Evolutionary conservation across 2,888 invertebrate genomes (phyloP).

Genomic region (Morpho achilles): DNA sequence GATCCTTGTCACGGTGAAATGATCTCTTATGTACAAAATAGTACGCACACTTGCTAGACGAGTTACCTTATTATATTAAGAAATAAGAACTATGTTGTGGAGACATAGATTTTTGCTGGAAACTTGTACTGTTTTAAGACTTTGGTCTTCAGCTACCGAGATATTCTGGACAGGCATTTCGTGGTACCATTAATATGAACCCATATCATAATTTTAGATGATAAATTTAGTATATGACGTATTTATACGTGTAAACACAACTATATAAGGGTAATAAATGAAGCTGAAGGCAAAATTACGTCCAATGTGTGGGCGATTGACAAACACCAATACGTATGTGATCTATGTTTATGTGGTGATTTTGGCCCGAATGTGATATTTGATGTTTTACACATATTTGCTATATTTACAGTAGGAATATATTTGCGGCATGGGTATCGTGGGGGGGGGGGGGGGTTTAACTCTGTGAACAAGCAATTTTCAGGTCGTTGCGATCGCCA

Average conservation of each 20-base stretch:
- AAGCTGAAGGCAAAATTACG: slow-evolving; percentile 8
- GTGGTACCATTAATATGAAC: neutral
- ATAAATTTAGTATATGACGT: neutral
- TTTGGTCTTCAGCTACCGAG: too few relatives aligned
- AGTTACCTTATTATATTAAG: too few relatives aligned
- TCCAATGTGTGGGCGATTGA: slow-evolving; percentile 7
- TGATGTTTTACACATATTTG: neutral
- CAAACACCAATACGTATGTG: neutral
- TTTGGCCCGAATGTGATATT: neutral
- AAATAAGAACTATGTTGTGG: too few relatives aligned
- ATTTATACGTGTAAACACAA: slow-evolving; percentile 1
- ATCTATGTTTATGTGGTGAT: slow-evolving; percentile 2
- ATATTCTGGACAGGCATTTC: neutral
- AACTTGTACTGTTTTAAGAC: too few relatives aligned
- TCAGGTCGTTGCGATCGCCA: too few relatives aligned
- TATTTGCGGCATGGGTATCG: too few relatives aligned
- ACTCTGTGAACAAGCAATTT: too few relatives aligned
- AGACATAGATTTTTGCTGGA: too few relatives aligned
- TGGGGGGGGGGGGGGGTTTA: too few relatives aligned
- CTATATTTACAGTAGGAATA: neutral
- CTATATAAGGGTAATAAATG: slow-evolving; percentile 5
- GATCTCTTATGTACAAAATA: too few relatives aligned
- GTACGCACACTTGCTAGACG: too few relatives aligned
- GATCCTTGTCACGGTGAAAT: too few relatives aligned
- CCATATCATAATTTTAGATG: neutral